Percentiles rank a stretch among this genome's conserved stretches.
Evolutionary conservation across 2,888 invertebrate species (phyloP).

Genomic region (Macropis europaea): DNA sequence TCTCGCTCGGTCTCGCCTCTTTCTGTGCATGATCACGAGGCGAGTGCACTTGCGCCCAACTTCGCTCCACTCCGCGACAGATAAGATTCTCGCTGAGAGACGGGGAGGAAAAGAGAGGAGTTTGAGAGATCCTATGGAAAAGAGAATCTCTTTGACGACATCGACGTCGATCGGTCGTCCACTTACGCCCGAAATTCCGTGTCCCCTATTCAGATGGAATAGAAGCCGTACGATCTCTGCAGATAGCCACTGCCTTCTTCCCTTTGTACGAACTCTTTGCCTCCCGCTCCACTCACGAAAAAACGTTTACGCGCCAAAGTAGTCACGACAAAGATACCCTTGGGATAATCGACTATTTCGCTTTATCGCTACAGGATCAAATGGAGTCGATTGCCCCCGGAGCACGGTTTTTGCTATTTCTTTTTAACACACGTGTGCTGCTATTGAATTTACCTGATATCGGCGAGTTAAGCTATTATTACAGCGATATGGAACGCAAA

Average conservation of each 20-base stretch:
- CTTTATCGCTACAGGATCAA: not conserved
- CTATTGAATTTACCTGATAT: no score
- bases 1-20: not conserved
- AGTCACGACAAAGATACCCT: not conserved
- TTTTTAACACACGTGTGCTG: no score
- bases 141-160: slow-evolving; percentile 60
- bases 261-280: not conserved
- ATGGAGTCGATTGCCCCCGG: not conserved
- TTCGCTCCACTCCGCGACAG: slow-evolving; percentile 2
- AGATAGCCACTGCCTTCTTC: not conserved
- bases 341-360: not conserved
- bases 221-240: slow-evolving; percentile 2
- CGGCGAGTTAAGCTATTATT: no score
- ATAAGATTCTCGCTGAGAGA: slow-evolving; percentile 25
- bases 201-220: not conserved
- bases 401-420: no score
- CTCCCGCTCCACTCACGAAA: not conserved
- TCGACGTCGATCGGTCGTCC: slow-evolving; percentile 44
- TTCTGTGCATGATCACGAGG: slow-evolving; percentile 2
- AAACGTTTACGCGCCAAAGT: slow-evolving; percentile 34
- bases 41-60: slow-evolving; percentile 14
- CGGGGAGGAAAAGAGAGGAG: no score
- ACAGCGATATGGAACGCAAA: no score
- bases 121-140: slow-evolving; percentile 33
- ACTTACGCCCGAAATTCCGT: slow-evolving; percentile 9